Percentiles rank a stretch among this genome's conserved stretches.
Conservation (phyloP, 2,888 invertebrate genomes). For the Bellardia pandia region DNA sequence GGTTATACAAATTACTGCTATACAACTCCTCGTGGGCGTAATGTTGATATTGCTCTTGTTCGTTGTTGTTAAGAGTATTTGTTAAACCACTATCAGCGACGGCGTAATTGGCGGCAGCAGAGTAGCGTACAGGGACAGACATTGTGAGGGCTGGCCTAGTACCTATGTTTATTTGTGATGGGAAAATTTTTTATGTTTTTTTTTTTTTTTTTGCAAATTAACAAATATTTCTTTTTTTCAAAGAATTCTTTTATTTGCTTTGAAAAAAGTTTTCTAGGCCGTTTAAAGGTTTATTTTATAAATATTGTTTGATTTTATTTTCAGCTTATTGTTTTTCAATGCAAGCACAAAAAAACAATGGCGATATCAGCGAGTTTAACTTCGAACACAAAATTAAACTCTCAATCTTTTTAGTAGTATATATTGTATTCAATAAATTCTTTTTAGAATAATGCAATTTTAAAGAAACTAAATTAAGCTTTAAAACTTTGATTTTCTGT, state of each 20-base stretch:
- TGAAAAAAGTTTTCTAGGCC: slow-evolving; percentile 72
- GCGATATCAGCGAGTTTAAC: slow-evolving; percentile 74
- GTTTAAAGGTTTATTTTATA: slow-evolving; percentile 46
- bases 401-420: slow-evolving; percentile 59
- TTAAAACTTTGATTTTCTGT: slow-evolving; percentile 74
- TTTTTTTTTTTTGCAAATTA: slow-evolving; percentile 66
- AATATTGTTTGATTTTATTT: slow-evolving; percentile 81
- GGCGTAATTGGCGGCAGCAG: slow-evolving; percentile 84
- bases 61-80: slow-evolving; percentile 79
- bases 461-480: slow-evolving; percentile 78
- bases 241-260: slow-evolving; percentile 50
- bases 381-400: slow-evolving; percentile 54
- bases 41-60: slow-evolving; percentile 82
- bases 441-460: slow-evolving; percentile 22
- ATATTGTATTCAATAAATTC: neutral
- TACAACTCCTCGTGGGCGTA: slow-evolving; percentile 77
- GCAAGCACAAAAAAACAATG: slow-evolving; percentile 42
- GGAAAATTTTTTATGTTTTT: slow-evolving; percentile 60
- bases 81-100: slow-evolving; percentile 83
- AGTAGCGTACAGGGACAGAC: slow-evolving; percentile 85
- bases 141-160: slow-evolving; percentile 85
- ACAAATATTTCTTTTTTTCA: slow-evolving; percentile 51
- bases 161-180: slow-evolving; percentile 79
- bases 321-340: slow-evolving; percentile 76
- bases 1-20: slow-evolving; percentile 76